These are phyloP conservation scores for Vanacampus margaritifer DNA, from an alignment of 2,113 vertebrate species.

Conservation along the genomic window DNA sequence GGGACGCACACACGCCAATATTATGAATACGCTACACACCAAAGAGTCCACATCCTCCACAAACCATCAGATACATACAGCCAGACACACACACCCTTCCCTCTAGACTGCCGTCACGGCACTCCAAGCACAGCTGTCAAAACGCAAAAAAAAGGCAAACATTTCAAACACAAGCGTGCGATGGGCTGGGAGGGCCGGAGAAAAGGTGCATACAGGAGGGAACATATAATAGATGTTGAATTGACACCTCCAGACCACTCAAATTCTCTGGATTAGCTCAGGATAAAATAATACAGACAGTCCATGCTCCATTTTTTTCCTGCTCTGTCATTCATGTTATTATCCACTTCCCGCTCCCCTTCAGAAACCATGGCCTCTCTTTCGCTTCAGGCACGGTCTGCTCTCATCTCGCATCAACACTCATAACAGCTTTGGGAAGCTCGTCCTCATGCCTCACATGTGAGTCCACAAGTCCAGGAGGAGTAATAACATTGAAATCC, in stretches of 20 bases:
- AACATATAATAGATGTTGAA: slow-evolving; percentile 45
- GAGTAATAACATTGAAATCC: slow-evolving; percentile 64
- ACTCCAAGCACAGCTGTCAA: slow-evolving; percentile 77
- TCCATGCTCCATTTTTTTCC: slow-evolving; percentile 4
- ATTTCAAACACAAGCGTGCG: slow-evolving; percentile 64
- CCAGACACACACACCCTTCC: slow-evolving; percentile 72
- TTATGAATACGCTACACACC: slow-evolving; percentile 40
- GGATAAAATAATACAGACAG: slow-evolving; percentile 13
- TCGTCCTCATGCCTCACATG: slow-evolving; percentile 60
- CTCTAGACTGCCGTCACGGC: slow-evolving; percentile 67
- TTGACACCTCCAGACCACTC: slow-evolving; percentile 51
- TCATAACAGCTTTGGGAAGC: slow-evolving; percentile 56
- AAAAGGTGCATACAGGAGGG: slow-evolving; percentile 39
- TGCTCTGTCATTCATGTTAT: slow-evolving; percentile 23
- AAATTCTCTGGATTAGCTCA: slow-evolving; percentile 22
- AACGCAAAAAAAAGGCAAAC: slow-evolving; percentile 72
- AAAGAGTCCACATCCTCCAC: slow-evolving; percentile 38
- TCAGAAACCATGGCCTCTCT: slow-evolving; percentile 10
- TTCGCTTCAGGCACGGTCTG: slow-evolving; percentile 44
- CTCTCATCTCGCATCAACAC: slow-evolving; percentile 58
- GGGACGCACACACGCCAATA: slow-evolving; percentile 19
- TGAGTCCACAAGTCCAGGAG: slow-evolving; percentile 60
- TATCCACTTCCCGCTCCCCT: slow-evolving; percentile 16
- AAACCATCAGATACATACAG: slow-evolving; percentile 50
- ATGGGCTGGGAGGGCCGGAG: slow-evolving; percentile 47